Base-by-base conservation (phyloP, 2,113 vertebrate species). In the Leptobrachium leishanense region DNA sequence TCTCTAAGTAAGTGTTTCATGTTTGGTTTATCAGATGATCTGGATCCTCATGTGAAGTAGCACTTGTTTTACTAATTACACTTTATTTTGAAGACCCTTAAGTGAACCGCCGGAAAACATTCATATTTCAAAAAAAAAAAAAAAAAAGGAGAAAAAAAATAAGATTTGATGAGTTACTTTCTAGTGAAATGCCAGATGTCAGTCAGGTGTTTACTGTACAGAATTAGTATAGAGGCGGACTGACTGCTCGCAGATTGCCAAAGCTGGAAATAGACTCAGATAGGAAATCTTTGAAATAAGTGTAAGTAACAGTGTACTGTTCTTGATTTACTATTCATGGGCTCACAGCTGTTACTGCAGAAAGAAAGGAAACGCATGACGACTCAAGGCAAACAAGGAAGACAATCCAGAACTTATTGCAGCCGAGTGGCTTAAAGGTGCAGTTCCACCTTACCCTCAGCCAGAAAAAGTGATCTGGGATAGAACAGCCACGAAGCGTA, bases 271-370 rank as follows among this genome's bases (percentile, higher is more conserved):
- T 72, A 82, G 82, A 85, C 79, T 73, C 84, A 82, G 70, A 55
- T 82, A 57, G 62, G 72, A 74, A 83, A 55, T 77, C 82, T 89
- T 84, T 88, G 85, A 84, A 83, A 88, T 85, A 84, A 81, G 78
- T 81, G 78, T 81, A 80, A 80, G 70, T 80, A 81, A 81, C 78
- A 81, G 78, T 81, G 72, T 74, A 68, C 78, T 74, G 88, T 84
- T 83, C 86, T 88, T 89, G 88, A 90, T 88, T 89, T 86, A 88
- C 88, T 88, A 88, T 90, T 89, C 88, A 90, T 86, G 82, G 81
- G 83, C 83, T 77, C 76, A 78, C 87, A 89, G 89, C 91, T 88
- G 87, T 83, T 81, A 81, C 84, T 77, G 0, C 53, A 46, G 64
- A 81, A 72, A 81, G 69, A 81, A 81, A 74, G 72, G 65, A 74